Conservation (phyloP, 2,113 vertebrate species). For the Petaurus breviceps region DNA sequence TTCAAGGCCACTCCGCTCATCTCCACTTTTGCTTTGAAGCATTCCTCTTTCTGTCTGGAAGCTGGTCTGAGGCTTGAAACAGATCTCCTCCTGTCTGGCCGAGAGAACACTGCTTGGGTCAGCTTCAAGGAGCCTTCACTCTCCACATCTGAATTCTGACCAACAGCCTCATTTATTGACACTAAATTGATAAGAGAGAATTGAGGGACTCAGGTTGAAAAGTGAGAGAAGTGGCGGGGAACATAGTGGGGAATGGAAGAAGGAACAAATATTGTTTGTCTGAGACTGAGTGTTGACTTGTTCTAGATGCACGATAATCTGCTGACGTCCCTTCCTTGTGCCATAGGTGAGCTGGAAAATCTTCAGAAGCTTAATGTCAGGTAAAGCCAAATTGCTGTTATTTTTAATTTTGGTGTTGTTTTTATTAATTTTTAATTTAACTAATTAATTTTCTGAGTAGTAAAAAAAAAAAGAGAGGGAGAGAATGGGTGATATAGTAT, state of each 20-base stretch:
- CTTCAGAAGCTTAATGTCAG: slow-evolving; percentile 93
- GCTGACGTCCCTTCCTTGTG: slow-evolving; percentile 88
- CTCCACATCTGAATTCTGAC: slow-evolving; percentile 4
- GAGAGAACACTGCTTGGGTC: slow-evolving; percentile 27
- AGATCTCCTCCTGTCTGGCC: background rate
- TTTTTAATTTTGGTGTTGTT: slow-evolving; percentile 38
- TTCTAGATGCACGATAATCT: slow-evolving; percentile 96
- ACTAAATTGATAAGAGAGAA: slow-evolving; percentile 12
- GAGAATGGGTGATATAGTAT: background rate
- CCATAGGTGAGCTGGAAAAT: slow-evolving; percentile 90
- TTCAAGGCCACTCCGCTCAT: background rate
- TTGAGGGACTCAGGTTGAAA: slow-evolving; percentile 3
- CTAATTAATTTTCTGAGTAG: background rate
- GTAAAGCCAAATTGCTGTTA: slow-evolving; percentile 73
- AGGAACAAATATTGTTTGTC: slow-evolving; percentile 31
- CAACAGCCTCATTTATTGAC: background rate
- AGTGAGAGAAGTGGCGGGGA: background rate
- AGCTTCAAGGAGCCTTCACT: slow-evolving; percentile 35
- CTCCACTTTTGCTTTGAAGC: too few species aligned
- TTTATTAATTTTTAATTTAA: too few species aligned
- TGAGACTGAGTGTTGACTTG: slow-evolving; percentile 45
- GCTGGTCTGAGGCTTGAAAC: too few species aligned
- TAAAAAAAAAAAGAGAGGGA: background rate
- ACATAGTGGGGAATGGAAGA: background rate
- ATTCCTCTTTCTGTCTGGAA: background rate